Percentiles rank a stretch among this genome's conserved stretches.
phyloP scores from a whole-genome alignment of 2,113 vertebrate genomes.

The Syrrhaptes paradoxus region DNA sequence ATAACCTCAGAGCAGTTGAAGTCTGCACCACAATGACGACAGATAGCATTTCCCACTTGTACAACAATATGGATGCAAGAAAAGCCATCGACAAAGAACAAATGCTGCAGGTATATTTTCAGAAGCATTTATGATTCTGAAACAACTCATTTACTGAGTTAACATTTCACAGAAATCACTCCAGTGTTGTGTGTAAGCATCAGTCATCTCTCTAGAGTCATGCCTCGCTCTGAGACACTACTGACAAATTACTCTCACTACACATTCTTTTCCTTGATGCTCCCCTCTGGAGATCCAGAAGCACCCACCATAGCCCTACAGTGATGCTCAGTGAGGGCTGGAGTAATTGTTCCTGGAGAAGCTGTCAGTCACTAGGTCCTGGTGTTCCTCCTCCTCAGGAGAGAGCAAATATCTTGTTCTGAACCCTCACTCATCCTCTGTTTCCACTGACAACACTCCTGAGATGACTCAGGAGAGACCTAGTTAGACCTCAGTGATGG shows the following conservation, averaged over 20 bases:
- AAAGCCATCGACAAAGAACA: not conserved
- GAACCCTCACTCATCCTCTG: not conserved
- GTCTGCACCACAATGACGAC: rapidly evolving
- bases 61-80: not conserved
- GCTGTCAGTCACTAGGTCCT: not conserved
- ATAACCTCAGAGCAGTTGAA: not conserved
- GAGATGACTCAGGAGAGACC: not conserved
- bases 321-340: not conserved
- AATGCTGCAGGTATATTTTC: not conserved
- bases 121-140: not conserved
- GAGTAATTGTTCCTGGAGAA: not conserved
- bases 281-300: not conserved
- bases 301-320: not conserved
- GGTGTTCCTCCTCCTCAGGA: not conserved
- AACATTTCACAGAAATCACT: not conserved
- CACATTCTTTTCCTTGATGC: not conserved
- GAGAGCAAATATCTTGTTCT: not conserved
- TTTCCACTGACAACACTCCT: not conserved
- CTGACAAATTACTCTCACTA: not conserved
- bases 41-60: not conserved
- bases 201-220: not conserved
- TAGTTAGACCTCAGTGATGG: not conserved
- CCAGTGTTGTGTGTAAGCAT: not conserved
- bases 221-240: not conserved
- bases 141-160: not conserved